Percentiles rank a stretch among this genome's conserved stretches.
phyloP scores from a whole-genome alignment of 2,113 vertebrate species.

The Sakesphorus luctuosus region DNA sequence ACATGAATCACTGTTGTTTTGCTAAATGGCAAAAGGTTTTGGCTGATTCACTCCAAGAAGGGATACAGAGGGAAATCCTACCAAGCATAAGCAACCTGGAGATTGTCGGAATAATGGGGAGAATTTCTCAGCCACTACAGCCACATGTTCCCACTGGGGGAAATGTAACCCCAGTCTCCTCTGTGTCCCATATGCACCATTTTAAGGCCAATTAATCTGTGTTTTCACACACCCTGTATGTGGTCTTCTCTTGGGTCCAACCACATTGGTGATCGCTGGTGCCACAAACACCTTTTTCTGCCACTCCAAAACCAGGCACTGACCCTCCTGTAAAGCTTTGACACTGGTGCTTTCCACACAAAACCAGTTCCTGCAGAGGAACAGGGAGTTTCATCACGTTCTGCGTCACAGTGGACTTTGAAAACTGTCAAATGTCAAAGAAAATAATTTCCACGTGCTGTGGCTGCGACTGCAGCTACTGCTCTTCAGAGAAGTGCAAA shows the following conservation, averaged over 20 bases:
- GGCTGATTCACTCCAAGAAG: neutral
- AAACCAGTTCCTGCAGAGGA: neutral
- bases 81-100: neutral
- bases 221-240: neutral
- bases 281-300: neutral
- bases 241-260: neutral
- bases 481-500: neutral
- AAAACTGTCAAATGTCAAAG: neutral
- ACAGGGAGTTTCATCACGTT: neutral
- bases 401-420: neutral
- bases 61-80: neutral
- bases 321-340: neutral
- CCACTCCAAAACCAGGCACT: neutral
- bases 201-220: neutral
- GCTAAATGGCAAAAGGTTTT: neutral
- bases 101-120: neutral
- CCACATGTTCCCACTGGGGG: neutral
- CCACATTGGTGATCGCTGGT: neutral
- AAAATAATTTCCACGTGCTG: neutral
- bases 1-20: neutral
- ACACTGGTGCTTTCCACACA: neutral
- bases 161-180: neutral
- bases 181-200: neutral
- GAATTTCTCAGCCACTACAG: neutral
- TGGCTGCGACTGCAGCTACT: neutral